Evolutionary conservation across 2,888 invertebrate genomes (phyloP).

Genomic region (Azorinus chamasolen): DNA sequence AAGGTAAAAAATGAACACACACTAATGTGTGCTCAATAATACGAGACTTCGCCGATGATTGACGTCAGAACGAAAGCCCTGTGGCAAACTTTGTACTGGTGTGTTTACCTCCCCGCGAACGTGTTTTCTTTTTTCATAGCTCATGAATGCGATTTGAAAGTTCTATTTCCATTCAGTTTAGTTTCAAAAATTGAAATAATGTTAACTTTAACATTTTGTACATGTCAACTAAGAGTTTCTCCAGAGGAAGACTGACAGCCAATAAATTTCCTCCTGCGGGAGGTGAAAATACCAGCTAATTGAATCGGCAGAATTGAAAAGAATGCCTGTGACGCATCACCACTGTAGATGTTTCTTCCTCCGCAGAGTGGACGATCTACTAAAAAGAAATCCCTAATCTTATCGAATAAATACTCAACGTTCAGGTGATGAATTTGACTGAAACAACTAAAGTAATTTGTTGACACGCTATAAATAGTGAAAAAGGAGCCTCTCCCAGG

Average conservation of each 20-base stretch:
- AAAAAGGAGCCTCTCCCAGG: slow-evolving; percentile 18
- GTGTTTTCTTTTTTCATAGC: too few species aligned
- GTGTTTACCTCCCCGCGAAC: slow-evolving; percentile 66
- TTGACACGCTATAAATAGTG: slow-evolving; percentile 4
- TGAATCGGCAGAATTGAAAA: slow-evolving; percentile 83
- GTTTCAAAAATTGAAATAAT: too few species aligned
- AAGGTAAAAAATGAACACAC: slow-evolving; percentile 76
- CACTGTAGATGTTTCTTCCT: slow-evolving; percentile 75
- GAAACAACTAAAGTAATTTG: slow-evolving; percentile 49
- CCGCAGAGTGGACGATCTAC: slow-evolving; percentile 82
- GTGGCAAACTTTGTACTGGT: slow-evolving; percentile 78
- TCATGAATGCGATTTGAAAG: too few species aligned
- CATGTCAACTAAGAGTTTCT: too few species aligned
- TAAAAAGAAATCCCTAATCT: slow-evolving; percentile 81
- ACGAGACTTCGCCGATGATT: slow-evolving; percentile 80
- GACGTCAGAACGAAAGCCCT: slow-evolving; percentile 84
- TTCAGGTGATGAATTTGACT: slow-evolving; percentile 71
- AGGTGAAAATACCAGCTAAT: slow-evolving; percentile 80
- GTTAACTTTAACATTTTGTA: too few species aligned
- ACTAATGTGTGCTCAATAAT: slow-evolving; percentile 83
- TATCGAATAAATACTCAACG: slow-evolving; percentile 77
- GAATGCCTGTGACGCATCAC: slow-evolving; percentile 84
- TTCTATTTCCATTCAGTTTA: too few species aligned
- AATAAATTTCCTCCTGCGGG: slow-evolving; percentile 58
- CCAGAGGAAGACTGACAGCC: neutral